A percentile compares a stretch with the other conserved stretches of the same genome.
These are phyloP conservation scores for Dissostichus mawsoni DNA, from an alignment of 2,113 vertebrate species.

Conservation along the genomic window DNA sequence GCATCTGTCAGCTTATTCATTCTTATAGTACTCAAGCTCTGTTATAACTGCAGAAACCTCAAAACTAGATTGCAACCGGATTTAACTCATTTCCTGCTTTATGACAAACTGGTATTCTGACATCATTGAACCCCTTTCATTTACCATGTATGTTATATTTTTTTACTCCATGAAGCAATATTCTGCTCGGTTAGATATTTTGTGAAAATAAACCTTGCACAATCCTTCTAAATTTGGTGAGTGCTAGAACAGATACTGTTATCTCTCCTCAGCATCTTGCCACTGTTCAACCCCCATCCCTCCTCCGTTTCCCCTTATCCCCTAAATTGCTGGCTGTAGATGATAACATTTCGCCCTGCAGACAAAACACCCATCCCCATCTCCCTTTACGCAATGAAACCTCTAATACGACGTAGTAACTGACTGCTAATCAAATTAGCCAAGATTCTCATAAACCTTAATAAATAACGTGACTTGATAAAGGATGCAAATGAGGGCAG, in stretches of 20 bases:
- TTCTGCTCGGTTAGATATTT: conserved; percentile 40
- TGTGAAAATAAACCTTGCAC: conserved; percentile 19
- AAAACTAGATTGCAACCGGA: conserved; percentile 39
- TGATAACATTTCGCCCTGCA: conserved; percentile 82
- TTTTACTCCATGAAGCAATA: conserved; percentile 16
- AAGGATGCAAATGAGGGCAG: conserved; percentile 73
- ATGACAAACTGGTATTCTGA: conserved; percentile 43
- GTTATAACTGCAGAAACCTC: conserved; percentile 41
- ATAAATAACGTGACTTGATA: conserved; percentile 92
- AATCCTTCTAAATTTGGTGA: conserved; percentile 33
- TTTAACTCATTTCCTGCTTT: conserved; percentile 44
- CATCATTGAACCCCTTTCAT: conserved; percentile 20
- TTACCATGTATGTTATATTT: conserved; percentile 16
- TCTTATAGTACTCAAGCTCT: conserved; percentile 48
- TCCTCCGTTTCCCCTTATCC: conserved; percentile 49
- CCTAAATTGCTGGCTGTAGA: conserved; percentile 78
- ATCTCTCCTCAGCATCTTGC: conserved; percentile 71
- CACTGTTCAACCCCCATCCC: conserved; percentile 44
- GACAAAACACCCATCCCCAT: conserved; percentile 31
- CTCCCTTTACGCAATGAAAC: conserved; percentile 64
- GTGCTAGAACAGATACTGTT: conserved; percentile 17
- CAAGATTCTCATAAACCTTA: conserved; percentile 88
- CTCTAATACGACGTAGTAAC: conserved; percentile 76
- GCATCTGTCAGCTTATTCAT: conserved; percentile 65
- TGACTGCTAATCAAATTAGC: conserved; percentile 87